Percentiles rank a stretch among this genome's conserved stretches.
Conservation (phyloP, 1,140 invertebrate genomes). For the Monomorium pharaonis region DNA sequence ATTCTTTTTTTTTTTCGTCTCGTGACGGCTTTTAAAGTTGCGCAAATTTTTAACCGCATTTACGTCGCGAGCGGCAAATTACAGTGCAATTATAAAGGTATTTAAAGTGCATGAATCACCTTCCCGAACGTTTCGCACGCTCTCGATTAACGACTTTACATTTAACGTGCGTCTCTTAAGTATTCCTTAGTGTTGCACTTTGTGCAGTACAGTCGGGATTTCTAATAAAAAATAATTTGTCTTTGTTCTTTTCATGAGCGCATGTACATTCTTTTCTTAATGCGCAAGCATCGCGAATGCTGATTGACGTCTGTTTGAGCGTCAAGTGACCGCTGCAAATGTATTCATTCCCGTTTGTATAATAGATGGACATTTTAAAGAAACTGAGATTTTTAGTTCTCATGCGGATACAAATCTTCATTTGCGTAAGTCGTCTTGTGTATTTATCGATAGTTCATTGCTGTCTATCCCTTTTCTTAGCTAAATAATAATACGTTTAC, state of each 20-base stretch:
- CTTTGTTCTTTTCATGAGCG: background rate
- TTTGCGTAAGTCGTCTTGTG: background rate
- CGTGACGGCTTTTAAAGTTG: background rate
- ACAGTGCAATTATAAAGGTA: conserved; percentile 18
- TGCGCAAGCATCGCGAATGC: background rate
- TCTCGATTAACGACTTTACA: conserved; percentile 16
- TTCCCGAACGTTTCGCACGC: conserved; percentile 2
- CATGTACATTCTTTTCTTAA: background rate
- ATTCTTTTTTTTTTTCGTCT: conserved; percentile 3
- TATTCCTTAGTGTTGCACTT: background rate
- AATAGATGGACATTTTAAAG: background rate
- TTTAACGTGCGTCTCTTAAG: background rate
- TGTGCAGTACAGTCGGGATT: background rate
- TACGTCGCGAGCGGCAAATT: conserved; percentile 12
- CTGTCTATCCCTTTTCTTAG: background rate
- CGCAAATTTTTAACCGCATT: conserved; percentile 10
- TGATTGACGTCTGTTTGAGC: background rate
- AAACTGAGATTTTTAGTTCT: background rate
- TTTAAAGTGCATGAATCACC: conserved; percentile 16
- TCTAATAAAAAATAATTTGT: background rate
- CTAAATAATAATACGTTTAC: background rate
- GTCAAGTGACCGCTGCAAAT: conserved; percentile 11
- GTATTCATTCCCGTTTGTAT: conserved; percentile 8
- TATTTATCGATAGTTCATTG: background rate
- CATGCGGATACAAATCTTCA: background rate